phyloP scores from a whole-genome alignment of 35 echinoderm and acorn worm species.

The Acanthaster planci region DNA sequence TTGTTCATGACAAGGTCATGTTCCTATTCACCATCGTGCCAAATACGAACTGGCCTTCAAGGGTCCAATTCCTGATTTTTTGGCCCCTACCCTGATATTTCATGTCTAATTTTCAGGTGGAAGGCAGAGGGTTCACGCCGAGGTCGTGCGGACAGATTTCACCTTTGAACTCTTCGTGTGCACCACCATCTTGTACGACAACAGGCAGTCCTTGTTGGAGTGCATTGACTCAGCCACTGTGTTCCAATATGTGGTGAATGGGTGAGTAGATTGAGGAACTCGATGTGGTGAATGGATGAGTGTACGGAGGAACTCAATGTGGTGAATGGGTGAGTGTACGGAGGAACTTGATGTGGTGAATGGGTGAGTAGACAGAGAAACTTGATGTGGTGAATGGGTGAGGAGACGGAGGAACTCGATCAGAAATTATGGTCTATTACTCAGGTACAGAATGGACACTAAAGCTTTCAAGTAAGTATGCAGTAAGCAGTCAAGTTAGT shows the following conservation, averaged over 20 bases:
- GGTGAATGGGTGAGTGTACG: background rate
- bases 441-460: too few relatives aligned
- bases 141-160: constrained; percentile 76
- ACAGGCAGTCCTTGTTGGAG: constrained; percentile 61
- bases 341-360: background rate
- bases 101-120: constrained; percentile 59
- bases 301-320: background rate
- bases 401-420: too few relatives aligned
- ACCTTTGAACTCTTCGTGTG: constrained; percentile 97
- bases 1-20: too few relatives aligned
- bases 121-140: constrained; percentile 39
- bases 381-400: too few relatives aligned
- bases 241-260: constrained; percentile 81
- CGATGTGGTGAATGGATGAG: background rate
- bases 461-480: too few relatives aligned
- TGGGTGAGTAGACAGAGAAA: too few relatives aligned
- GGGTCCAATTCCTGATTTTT: too few relatives aligned
- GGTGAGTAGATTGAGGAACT: constrained; percentile 48
- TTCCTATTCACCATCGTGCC: too few relatives aligned
- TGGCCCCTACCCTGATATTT: too few relatives aligned
- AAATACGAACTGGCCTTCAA: too few relatives aligned
- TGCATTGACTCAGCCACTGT: constrained; percentile 79
- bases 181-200: constrained; percentile 76
- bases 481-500: too few relatives aligned
- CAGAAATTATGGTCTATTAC: too few relatives aligned